Percentiles rank a stretch among this genome's conserved stretches.
Conservation (phyloP, 2,888 invertebrate genomes). For the Cartodere bifasciata region DNA sequence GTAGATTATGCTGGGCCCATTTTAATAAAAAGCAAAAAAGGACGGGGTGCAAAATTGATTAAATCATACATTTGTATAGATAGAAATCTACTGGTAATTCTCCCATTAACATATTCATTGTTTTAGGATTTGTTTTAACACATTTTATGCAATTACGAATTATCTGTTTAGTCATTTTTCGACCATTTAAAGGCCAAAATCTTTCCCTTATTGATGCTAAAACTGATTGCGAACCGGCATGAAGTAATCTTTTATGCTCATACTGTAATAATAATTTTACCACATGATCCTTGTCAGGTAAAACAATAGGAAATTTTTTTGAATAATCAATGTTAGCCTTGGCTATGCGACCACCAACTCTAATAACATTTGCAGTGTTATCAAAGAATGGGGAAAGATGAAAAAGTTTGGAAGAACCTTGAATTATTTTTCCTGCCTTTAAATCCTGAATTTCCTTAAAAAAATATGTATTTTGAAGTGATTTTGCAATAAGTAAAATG, state of each 20-base stretch:
- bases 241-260: conserved; percentile 8
- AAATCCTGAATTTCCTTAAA: neutral
- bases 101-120: conserved; percentile 9
- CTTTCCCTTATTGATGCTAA: conserved; percentile 5
- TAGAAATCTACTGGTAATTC: conserved; percentile 9
- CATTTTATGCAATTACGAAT: conserved; percentile 10
- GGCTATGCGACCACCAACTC: conserved; percentile 10
- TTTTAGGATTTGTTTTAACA: conserved; percentile 7
- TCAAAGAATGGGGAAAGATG: conserved; percentile 11
- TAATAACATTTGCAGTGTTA: conserved; percentile 4
- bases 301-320: conserved; percentile 11
- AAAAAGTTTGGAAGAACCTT: conserved; percentile 2
- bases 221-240: conserved; percentile 7
- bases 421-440: conserved; percentile 3
- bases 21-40: too few species aligned
- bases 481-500: neutral
- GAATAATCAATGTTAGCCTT: conserved; percentile 4
- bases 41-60: too few species aligned
- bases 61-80: too few species aligned
- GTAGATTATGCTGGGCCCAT: too few species aligned
- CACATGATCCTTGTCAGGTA: conserved; percentile 5
- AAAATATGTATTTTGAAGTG: neutral
- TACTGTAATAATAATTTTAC: conserved; percentile 5
- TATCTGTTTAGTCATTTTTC: conserved; percentile 6
- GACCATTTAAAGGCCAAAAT: conserved; percentile 8